A percentile compares a stretch with the other conserved stretches of the same genome.
These are phyloP conservation scores for Petromus typicus DNA, from an alignment of 2,113 vertebrate species.

Conservation along the genomic window DNA sequence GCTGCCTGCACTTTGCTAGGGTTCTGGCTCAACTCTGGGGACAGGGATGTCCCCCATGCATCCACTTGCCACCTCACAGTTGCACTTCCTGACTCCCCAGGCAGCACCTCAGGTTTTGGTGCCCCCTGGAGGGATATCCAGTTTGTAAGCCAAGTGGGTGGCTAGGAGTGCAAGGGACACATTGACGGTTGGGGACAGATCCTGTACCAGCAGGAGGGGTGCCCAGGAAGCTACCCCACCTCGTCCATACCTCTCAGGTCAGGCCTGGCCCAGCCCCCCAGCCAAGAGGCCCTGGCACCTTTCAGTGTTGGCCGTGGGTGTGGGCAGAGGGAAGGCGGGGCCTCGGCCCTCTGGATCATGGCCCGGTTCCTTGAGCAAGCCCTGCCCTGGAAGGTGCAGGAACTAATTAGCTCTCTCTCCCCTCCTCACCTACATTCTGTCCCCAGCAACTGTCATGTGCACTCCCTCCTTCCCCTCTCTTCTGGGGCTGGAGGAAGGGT, in stretches of 20 bases:
- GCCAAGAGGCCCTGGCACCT: background rate
- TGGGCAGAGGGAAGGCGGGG: background rate
- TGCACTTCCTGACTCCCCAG: background rate
- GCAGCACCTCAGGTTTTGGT: background rate
- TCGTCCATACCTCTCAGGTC: background rate
- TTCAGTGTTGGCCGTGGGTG: too few relatives aligned
- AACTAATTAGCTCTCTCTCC: conserved; percentile 26
- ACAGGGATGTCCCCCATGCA: background rate
- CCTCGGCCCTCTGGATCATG: background rate
- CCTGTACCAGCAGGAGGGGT: background rate
- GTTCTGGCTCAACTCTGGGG: background rate
- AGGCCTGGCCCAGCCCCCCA: background rate
- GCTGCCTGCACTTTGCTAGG: background rate
- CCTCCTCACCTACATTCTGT: conserved; percentile 58
- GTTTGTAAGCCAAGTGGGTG: background rate
- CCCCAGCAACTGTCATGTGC: background rate
- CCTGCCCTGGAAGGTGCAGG: background rate
- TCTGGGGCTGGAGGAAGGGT: background rate
- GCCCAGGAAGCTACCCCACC: background rate
- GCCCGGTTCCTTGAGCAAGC: background rate
- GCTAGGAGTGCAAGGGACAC: background rate
- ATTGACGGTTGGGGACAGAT: background rate
- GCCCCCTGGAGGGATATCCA: background rate
- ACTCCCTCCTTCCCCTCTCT: background rate
- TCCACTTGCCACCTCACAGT: background rate